Conservation (phyloP, 2,888 invertebrate genomes). For the Orchestes rusci region DNA sequence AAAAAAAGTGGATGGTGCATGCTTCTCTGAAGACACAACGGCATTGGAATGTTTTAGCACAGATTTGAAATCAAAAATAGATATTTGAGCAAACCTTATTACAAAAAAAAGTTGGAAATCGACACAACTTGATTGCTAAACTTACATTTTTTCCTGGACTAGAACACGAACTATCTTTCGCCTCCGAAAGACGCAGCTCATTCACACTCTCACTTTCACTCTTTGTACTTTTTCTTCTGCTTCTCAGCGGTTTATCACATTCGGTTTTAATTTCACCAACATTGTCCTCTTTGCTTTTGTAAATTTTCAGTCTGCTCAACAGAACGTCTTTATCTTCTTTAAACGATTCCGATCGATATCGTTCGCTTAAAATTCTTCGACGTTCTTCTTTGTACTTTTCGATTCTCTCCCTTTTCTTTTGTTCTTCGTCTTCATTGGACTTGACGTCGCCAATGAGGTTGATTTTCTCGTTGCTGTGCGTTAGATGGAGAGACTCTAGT, state of each 20-base stretch:
- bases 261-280: background rate
- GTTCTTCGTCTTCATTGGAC: slow-evolving; percentile 29
- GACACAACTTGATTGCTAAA: no score
- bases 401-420: slow-evolving; percentile 69
- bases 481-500: slow-evolving; percentile 35
- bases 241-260: slow-evolving; percentile 12
- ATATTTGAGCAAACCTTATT: no score
- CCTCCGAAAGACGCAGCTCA: slow-evolving; percentile 12
- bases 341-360: slow-evolving; percentile 75
- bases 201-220: slow-evolving; percentile 24
- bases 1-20: no score
- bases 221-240: slow-evolving; percentile 28
- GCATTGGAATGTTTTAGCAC: no score
- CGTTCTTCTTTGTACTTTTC: slow-evolving; percentile 88
- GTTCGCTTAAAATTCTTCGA: slow-evolving; percentile 76
- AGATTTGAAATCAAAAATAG: no score
- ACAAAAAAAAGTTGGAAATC: no score
- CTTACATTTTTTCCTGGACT: slow-evolving; percentile 16
- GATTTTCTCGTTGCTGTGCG: slow-evolving; percentile 38
- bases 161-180: slow-evolving; percentile 11
- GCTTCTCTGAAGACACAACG: no score
- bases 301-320: slow-evolving; percentile 44
- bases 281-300: slow-evolving; percentile 27
- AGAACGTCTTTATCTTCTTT: slow-evolving; percentile 54
- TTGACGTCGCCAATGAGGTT: slow-evolving; percentile 12